Evolutionary conservation across 2,113 vertebrate genomes (phyloP).

Genomic region (Rhinogobius similis): DNA sequence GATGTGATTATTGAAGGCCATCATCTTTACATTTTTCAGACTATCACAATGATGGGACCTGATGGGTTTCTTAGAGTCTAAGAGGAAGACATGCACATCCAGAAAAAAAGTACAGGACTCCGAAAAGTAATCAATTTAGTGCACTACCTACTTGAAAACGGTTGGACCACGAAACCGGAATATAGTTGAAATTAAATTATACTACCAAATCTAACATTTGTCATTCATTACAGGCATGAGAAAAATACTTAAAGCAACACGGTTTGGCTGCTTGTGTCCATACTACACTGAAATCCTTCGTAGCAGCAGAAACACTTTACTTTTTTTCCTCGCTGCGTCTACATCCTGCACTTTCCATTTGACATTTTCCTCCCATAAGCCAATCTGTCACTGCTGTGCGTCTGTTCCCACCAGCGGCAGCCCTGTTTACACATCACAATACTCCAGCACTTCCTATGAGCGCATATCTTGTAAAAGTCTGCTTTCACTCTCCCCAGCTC

Average conservation of each 20-base stretch:
- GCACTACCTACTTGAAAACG: too few relatives aligned
- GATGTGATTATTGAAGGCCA: too few relatives aligned
- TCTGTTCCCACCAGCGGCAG: constrained; percentile 44
- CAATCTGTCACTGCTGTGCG: constrained; percentile 41
- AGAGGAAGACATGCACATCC: too few relatives aligned
- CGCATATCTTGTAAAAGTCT: constrained; percentile 56
- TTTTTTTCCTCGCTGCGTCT: background rate
- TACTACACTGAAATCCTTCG: too few relatives aligned
- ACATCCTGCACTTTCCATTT: constrained; percentile 7
- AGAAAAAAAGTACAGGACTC: too few relatives aligned
- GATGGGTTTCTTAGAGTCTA: too few relatives aligned
- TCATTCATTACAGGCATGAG: too few relatives aligned
- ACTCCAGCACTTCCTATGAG: constrained; percentile 60
- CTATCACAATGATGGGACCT: too few relatives aligned
- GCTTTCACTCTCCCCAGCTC: constrained; percentile 31
- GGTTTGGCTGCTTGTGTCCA: background rate
- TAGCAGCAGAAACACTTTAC: background rate
- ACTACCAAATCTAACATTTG: too few relatives aligned
- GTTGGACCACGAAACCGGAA: too few relatives aligned
- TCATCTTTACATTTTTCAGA: too few relatives aligned
- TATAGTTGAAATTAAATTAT: background rate
- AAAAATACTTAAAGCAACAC: background rate
- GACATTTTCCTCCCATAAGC: background rate
- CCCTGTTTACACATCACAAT: constrained; percentile 59
- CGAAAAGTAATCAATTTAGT: too few relatives aligned